phyloP scores from a whole-genome alignment of 2,797 vertebrate species.

The Sciaenops ocellatus region DNA sequence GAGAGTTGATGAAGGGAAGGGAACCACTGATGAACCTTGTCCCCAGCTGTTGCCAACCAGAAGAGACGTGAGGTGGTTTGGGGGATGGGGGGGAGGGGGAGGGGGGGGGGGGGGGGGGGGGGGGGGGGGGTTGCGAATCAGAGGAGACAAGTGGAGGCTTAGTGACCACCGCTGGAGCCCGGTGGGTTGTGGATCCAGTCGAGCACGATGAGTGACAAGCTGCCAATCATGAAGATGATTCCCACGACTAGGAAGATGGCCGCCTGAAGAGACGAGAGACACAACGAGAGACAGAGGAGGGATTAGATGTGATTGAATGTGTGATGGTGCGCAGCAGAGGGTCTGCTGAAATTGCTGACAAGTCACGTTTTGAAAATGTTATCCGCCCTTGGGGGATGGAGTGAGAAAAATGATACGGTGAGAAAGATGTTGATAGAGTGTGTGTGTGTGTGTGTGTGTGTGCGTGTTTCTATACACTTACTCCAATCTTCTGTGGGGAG shows the following conservation, averaged over 20 bases:
- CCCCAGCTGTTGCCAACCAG: conserved; percentile 23
- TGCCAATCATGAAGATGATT: conserved; percentile 95
- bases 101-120: background rate
- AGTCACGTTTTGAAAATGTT: conserved; percentile 22
- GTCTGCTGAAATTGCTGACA: background rate
- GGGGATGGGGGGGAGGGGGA: background rate
- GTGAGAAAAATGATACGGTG: conserved; percentile 45
- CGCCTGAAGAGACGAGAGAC: conserved; percentile 80
- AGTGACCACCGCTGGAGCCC: conserved; percentile 88
- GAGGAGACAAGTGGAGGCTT: conserved; percentile 62
- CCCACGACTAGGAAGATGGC: conserved; percentile 91
- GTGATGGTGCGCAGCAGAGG: conserved; percentile 14
- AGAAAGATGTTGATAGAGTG: conserved; percentile 18
- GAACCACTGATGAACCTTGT: background rate
- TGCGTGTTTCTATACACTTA: conserved; percentile 78
- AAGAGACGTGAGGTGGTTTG: background rate
- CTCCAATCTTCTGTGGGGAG: conserved; percentile 95
- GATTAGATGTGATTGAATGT: conserved; percentile 13
- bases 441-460: background rate
- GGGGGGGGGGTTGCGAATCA: conserved; percentile 15
- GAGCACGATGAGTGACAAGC: conserved; percentile 93
- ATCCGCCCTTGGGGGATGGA: background rate
- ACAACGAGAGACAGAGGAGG: conserved; percentile 18
- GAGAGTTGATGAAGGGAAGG: conserved; percentile 10
- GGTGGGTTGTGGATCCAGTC: conserved; percentile 96